phyloP scores from a whole-genome alignment of 2,888 invertebrate species.

The Carcina quercana region DNA sequence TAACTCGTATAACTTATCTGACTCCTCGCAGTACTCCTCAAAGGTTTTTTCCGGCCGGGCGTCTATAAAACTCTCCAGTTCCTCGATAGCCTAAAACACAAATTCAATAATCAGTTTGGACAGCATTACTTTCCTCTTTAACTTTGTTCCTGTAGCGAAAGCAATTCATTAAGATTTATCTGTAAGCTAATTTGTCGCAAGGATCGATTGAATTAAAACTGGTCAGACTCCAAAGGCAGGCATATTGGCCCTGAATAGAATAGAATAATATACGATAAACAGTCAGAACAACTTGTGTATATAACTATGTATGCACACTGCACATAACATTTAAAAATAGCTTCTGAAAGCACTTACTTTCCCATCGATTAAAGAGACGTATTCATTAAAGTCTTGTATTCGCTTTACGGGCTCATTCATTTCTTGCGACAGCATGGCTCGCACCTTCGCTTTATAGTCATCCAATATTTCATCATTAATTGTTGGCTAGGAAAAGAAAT shows the following conservation, averaged over 20 bases:
- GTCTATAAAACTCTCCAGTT: conserved; percentile 80
- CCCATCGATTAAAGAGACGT: conserved; percentile 84
- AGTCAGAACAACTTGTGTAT: no score
- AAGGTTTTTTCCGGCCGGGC: conserved; percentile 76
- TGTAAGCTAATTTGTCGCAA: no score
- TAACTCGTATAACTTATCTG: conserved; percentile 77
- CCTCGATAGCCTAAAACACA: conserved; percentile 70
- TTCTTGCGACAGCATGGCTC: conserved; percentile 79
- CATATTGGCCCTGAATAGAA: no score
- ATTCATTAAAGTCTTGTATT: conserved; percentile 87
- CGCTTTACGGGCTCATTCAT: conserved; percentile 82
- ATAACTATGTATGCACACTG: no score
- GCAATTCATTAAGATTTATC: no score
- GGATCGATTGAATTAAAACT: no score
- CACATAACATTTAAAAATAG: no score
- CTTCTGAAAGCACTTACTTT: conserved; percentile 68
- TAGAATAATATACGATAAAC: no score
- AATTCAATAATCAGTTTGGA: no score
- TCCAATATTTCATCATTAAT: conserved; percentile 82
- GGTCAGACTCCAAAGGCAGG: no score
- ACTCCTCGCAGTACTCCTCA: conserved; percentile 76
- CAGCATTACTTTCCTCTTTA: no score
- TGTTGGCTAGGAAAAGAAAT: conserved; percentile 75
- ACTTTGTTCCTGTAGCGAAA: no score
- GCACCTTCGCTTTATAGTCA: conserved; percentile 75